A percentile compares a stretch with the other conserved stretches of the same genome.
Conservation (phyloP, 2,113 vertebrate genomes). For the Psettodes erumei region DNA sequence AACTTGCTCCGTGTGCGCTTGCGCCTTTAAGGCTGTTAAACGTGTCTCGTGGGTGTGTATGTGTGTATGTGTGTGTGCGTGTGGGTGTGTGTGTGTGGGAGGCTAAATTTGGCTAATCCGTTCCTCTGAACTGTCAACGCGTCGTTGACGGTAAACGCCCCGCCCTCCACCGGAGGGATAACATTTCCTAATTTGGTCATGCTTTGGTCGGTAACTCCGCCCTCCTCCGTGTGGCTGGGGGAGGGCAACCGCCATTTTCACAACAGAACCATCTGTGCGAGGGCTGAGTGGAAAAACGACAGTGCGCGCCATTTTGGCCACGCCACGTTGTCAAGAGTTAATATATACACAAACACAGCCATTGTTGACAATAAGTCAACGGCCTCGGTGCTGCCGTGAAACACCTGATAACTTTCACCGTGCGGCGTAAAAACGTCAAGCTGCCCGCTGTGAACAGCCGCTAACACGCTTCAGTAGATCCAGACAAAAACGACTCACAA, state of each 20-base stretch:
- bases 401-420: accelerated
- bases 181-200: slow-evolving; percentile 83
- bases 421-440: background rate
- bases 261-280: slow-evolving; percentile 56
- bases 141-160: background rate
- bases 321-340: slow-evolving; percentile 81
- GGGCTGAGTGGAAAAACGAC: background rate
- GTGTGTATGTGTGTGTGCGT: too few species aligned
- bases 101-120: slow-evolving; percentile 27
- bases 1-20: background rate
- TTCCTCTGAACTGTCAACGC: slow-evolving; percentile 1
- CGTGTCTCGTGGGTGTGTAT: too few species aligned
- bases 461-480: accelerated
- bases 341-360: background rate
- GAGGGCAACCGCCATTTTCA: slow-evolving; percentile 81
- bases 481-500: background rate
- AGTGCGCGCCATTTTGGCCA: slow-evolving; percentile 82
- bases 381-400: accelerated
- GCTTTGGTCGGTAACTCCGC: slow-evolving; percentile 46
- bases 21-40: background rate
- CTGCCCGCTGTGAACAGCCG: background rate
- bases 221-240: slow-evolving; percentile 15
- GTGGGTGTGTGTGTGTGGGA: too few species aligned
- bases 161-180: slow-evolving; percentile 55
- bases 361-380: accelerated